Conservation (phyloP, 2,113 vertebrate genomes). For the Chelonoidis abingdonii region DNA sequence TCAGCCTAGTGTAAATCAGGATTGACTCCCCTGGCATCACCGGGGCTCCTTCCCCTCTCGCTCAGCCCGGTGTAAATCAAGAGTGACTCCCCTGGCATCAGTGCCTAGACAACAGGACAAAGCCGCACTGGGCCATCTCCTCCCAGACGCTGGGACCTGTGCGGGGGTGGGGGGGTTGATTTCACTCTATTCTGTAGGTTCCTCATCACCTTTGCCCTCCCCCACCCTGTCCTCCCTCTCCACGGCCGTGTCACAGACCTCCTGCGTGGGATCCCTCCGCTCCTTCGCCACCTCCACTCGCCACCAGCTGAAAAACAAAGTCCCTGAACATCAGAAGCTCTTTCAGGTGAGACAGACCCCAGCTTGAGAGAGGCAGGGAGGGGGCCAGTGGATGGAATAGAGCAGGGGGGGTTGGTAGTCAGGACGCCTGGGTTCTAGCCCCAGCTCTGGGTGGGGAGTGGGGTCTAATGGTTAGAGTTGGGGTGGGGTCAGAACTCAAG, state of each 20-base stretch:
- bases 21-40: too few relatives aligned
- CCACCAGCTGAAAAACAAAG: slow-evolving; percentile 76
- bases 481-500: background rate
- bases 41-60: background rate
- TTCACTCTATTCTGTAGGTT: background rate
- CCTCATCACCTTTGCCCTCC: background rate
- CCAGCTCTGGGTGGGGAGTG: background rate
- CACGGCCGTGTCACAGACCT: slow-evolving; percentile 51
- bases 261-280: slow-evolving; percentile 56
- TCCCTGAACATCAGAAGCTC: slow-evolving; percentile 81
- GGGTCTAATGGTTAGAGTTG: background rate
- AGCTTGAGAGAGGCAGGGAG: too few relatives aligned
- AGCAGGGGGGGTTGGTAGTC: background rate
- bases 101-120: too few relatives aligned
- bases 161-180: background rate
- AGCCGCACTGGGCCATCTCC: background rate
- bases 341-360: slow-evolving; percentile 79
- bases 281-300: slow-evolving; percentile 74
- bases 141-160: background rate
- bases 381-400: background rate
- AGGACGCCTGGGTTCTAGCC: background rate
- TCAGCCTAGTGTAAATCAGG: background rate
- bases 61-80: background rate
- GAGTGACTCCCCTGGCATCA: background rate
- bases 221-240: background rate